Conservation (phyloP, 1,140 invertebrate genomes). For the Achroia grisella region DNA sequence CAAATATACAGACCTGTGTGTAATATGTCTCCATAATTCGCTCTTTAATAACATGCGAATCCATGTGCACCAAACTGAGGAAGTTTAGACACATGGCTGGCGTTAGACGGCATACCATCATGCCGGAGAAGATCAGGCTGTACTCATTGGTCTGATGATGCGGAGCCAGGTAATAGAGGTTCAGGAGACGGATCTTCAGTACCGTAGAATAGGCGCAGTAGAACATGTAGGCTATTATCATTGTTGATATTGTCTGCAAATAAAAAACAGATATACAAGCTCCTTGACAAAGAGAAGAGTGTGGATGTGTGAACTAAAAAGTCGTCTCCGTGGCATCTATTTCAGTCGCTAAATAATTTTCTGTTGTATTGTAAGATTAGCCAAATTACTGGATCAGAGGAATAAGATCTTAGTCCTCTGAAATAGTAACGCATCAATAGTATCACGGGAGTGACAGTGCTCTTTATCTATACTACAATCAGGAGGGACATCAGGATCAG, state of each 20-base stretch:
- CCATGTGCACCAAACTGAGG: constrained; percentile 97
- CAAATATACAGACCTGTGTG: constrained; percentile 80
- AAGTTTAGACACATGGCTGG: constrained; percentile 99
- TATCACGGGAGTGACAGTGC: too few species aligned
- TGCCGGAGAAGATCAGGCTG: constrained; percentile 97
- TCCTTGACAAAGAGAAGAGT: too few species aligned
- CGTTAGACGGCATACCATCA: constrained; percentile 97
- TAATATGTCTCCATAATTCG: constrained; percentile 89
- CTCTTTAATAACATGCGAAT: constrained; percentile 94
- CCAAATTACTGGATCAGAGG: too few species aligned
- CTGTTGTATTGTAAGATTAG: too few species aligned
- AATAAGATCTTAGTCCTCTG: too few species aligned
- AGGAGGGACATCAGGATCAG: too few species aligned
- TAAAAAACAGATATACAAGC: too few species aligned
- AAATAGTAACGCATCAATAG: too few species aligned
- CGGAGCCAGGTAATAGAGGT: constrained; percentile 97
- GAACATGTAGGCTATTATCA: constrained; percentile 95
- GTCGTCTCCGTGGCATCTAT: too few species aligned
- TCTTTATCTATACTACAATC: too few species aligned
- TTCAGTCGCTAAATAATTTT: too few species aligned
- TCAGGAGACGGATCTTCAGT: constrained; percentile 95
- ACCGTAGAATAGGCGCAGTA: constrained; percentile 99
- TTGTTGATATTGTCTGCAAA: constrained; percentile 86
- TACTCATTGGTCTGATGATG: constrained; percentile 99
- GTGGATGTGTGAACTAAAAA: too few species aligned